Evolutionary conservation across 1,140 invertebrate genomes (phyloP), one percentile per base, ranked within the genome.

Genomic region (Diachasma alloeum): DNA sequence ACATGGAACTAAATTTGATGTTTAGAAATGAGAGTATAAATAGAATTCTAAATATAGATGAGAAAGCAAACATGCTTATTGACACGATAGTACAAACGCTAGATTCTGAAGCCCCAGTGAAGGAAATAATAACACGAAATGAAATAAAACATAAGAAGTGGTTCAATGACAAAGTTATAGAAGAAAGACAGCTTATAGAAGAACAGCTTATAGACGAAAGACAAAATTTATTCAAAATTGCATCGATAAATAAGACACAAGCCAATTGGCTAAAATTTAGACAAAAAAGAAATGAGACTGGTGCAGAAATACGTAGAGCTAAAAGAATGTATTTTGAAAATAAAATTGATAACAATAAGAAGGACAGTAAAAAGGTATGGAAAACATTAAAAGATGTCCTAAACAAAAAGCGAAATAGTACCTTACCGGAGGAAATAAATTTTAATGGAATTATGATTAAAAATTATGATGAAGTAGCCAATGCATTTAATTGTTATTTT

Each of bases 271-370:
- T n/a, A n/a, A n/a, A n/a, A n/a, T n/a, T n/a, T n/a, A n/a, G n/a
- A n/a, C n/a, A n/a, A n/a, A 74, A 66, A 22, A 74, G 72, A 37
- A 74, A 74, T 66, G 31, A 66, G 26, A 31, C 17, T 1, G 72
- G 44, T 63, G 15, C 56, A 5, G 19, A 15, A 37, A 36, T 74
- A 2, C 56, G 72, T 17, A 26, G 13, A 13, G 48, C 53, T 31
- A 74, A 74, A 74, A 74, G 63, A 66, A 15, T 66, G 22, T 66
- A 74, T 66, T 74, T 66, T 42, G 72, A 74, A 26, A 24, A 1
- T 31, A 13, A 11, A 66, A 67, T 46, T 15, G 72, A 74, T 42
- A 42, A 42, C 11, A 5, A 42, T 42, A 5, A 11, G 11, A 42
- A 46, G 15, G 72, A 42, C 39, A 42, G 39, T 74, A 36, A 19